Percentiles rank a stretch among this genome's conserved stretches.
phyloP scores from a whole-genome alignment of 2,113 vertebrate genomes.

The Glaucomys volans region DNA sequence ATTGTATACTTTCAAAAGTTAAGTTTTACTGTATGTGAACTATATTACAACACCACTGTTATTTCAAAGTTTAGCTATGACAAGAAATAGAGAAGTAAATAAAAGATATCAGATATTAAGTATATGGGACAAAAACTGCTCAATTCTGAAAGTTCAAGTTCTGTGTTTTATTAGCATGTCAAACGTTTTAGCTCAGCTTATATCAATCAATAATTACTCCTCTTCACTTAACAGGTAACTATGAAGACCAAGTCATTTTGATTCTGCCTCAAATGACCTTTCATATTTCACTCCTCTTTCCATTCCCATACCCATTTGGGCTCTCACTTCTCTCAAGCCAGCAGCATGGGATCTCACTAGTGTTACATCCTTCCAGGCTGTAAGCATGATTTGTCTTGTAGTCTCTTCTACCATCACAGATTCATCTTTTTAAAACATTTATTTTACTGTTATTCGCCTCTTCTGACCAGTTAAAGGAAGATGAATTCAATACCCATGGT shows the following conservation, averaged over 20 bases:
- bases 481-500: neutral
- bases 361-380: too few species aligned
- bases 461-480: constrained; percentile 1
- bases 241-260: neutral
- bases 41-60: neutral
- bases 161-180: constrained; percentile 1
- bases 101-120: neutral
- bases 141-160: neutral
- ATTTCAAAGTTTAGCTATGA: neutral
- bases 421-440: neutral
- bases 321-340: neutral
- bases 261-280: neutral
- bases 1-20: neutral
- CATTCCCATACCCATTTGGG: neutral
- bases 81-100: neutral
- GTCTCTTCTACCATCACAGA: neutral
- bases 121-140: neutral
- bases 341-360: neutral
- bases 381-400: neutral
- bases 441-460: neutral
- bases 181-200: neutral
- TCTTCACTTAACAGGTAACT: neutral
- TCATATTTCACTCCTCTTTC: neutral
- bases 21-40: neutral
- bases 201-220: neutral